Evolutionary conservation across 2,888 invertebrate genomes (phyloP), one percentile per base, ranked within the genome.

Genomic region (Holacanthella duospinosa): DNA sequence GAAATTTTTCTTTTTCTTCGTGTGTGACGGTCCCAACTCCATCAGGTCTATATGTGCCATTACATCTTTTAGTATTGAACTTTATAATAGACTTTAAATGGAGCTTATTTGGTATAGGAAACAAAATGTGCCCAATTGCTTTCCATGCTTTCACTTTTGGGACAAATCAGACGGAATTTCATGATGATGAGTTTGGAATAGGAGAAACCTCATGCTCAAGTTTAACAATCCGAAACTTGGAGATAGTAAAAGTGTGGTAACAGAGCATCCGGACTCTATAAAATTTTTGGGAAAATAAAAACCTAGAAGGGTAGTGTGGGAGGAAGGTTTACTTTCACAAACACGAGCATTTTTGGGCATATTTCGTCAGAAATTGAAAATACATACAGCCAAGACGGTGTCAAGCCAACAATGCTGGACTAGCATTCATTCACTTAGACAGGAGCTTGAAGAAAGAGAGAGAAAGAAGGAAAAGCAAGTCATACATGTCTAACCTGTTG

Each of bases 11-110:
- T 78, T 93, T 94, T 79, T 99, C 99, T 77, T 94, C 95, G 75
- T 93, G 88, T 16, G 96, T 93, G 75, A 99, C 96, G 76, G 97
- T 97, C 73, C 96, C 97, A 73, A 99, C 93, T 60, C 97, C 96
- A 80, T 99, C 99, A 66, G 97, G 95, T 81, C 96, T 94, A 81
- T 36, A 65, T 16, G 48, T 4, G 21, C n/a, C 48, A 48, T 9
- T n/a, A 21, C 48, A 21, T 48, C 6, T 4, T n/a, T 48, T 48
- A 48, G 48, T n/a, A 48, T n/a, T n/a, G n/a, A n/a, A 55, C 26
- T 28, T 4, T 4, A 21, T 6, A 55, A 26, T 55, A 55, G 56
- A 21, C 16, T n/a, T n/a, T n/a, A n/a, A n/a, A n/a, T n/a, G n/a
- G n/a, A n/a, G n/a, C n/a, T n/a, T n/a, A 9, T 36, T 36, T 36